Percentiles rank a stretch among this genome's conserved stretches.
Conservation (phyloP, 2,888 invertebrate genomes). For the Calliopum simillimum region DNA sequence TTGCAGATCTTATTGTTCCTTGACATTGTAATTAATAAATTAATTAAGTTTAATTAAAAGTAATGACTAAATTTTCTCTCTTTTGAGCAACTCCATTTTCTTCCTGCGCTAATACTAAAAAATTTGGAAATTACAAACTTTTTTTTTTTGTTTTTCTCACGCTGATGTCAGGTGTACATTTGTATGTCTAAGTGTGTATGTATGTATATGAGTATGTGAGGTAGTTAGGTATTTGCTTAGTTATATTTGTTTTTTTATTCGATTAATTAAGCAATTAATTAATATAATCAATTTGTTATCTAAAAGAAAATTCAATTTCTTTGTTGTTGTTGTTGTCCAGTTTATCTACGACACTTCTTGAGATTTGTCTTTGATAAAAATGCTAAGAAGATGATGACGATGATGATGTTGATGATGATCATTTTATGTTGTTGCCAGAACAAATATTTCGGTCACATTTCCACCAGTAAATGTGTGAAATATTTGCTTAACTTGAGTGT, state of each 20-base stretch:
- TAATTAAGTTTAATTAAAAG: constrained; percentile 20
- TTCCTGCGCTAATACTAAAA: constrained; percentile 28
- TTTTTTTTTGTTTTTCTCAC: too few species aligned
- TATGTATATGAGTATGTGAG: constrained; percentile 50
- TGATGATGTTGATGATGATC: constrained; percentile 20
- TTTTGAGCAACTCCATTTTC: constrained; percentile 2
- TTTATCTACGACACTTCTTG: constrained; percentile 10
- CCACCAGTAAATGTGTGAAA: constrained; percentile 56
- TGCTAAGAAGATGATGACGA: constrained; percentile 27
- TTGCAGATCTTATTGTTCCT: constrained; percentile 57
- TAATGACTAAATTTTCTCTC: constrained; percentile 31
- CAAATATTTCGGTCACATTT: constrained; percentile 51
- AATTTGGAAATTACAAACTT: background rate
- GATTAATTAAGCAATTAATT: constrained; percentile 17
- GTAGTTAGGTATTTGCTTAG: constrained; percentile 50
- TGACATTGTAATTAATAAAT: constrained; percentile 6
- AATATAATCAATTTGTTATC: constrained; percentile 27
- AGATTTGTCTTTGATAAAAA: constrained; percentile 42
- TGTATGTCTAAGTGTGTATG: too few species aligned
- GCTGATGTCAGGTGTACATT: too few species aligned
- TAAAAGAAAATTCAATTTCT: background rate
- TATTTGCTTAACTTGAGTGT: constrained; percentile 45
- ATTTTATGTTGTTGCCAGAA: background rate
- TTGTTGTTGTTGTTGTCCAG: background rate
- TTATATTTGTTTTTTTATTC: too few species aligned